These are phyloP conservation scores for Meloe dianella DNA, from an alignment of 2,888 invertebrate genomes.

Conservation along the genomic window DNA sequence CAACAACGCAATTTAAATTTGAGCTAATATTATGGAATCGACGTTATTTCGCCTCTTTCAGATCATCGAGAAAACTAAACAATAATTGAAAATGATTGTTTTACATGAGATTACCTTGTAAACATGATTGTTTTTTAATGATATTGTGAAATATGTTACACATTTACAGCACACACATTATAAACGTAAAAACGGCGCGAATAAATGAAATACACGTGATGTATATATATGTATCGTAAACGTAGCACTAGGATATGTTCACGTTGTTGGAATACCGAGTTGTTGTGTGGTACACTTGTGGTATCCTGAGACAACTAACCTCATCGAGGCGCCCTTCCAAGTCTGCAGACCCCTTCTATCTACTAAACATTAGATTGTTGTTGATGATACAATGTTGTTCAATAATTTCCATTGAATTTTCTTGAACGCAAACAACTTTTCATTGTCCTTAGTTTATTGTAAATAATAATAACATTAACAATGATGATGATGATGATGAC, in stretches of 20 bases:
- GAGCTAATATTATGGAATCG: background rate
- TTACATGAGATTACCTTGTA: conserved; percentile 50
- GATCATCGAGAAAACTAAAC: background rate
- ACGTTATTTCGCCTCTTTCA: background rate
- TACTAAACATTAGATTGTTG: conserved; percentile 35
- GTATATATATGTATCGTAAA: conserved; percentile 37
- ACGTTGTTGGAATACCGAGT: conserved; percentile 49
- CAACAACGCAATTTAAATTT: background rate
- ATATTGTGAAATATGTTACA: conserved; percentile 44
- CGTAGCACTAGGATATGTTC: conserved; percentile 31
- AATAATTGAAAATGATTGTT: conserved; percentile 29
- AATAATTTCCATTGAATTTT: conserved; percentile 33
- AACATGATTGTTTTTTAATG: conserved; percentile 52
- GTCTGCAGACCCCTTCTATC: conserved; percentile 54
- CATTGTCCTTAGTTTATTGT: background rate
- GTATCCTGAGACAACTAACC: conserved; percentile 43
- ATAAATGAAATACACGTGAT: conserved; percentile 46
- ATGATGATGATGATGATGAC: background rate
- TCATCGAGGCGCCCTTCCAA: conserved; percentile 52
- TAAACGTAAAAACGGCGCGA: conserved; percentile 43
- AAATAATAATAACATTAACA: background rate
- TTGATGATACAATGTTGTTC: conserved; percentile 42
- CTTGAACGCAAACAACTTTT: conserved; percentile 23
- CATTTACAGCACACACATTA: conserved; percentile 47
- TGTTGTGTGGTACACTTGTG: conserved; percentile 47